Conservation (phyloP, 92 coral and sea anemone genomes). For the Zoanthus sansibaricus region DNA sequence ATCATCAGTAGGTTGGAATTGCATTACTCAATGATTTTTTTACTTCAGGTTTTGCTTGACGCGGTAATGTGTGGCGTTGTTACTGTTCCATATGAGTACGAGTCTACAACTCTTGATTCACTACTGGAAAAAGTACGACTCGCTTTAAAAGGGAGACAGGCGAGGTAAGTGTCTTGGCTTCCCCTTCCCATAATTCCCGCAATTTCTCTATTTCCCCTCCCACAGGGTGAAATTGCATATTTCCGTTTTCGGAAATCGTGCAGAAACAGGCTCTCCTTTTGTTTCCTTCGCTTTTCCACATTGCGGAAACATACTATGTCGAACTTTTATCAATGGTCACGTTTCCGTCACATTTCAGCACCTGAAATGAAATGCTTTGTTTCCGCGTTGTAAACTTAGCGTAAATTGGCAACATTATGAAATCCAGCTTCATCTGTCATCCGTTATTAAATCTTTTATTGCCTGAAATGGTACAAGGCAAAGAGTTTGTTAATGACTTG, state of each 20-base stretch:
- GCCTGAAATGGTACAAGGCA: no score
- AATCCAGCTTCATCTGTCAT: no score
- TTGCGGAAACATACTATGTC: not conserved
- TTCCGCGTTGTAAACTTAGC: no score
- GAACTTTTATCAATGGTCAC: no score
- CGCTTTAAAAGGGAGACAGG: slow-evolving; percentile 85
- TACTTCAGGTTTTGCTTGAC: slow-evolving; percentile 68
- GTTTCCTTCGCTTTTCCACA: not conserved
- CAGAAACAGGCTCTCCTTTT: no score
- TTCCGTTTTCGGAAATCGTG: no score
- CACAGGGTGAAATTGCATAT: no score
- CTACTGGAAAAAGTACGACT: slow-evolving; percentile 75
- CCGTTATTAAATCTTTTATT: no score
- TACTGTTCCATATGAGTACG: slow-evolving; percentile 81
- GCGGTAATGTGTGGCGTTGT: slow-evolving; percentile 76
- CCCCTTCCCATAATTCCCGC: not conserved
- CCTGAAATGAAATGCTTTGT: no score
- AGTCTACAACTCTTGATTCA: slow-evolving; percentile 80
- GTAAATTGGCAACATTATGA: no score
- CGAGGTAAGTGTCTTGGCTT: slow-evolving; percentile 58
- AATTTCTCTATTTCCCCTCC: not conserved
- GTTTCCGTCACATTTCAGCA: no score
- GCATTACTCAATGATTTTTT: not conserved
- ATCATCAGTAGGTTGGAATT: not conserved
- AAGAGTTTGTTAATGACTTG: no score